A percentile compares a stretch with the other conserved stretches of the same genome.
Evolutionary conservation across 2,113 vertebrate genomes (phyloP).

Genomic region (Ondatra zibethicus): DNA sequence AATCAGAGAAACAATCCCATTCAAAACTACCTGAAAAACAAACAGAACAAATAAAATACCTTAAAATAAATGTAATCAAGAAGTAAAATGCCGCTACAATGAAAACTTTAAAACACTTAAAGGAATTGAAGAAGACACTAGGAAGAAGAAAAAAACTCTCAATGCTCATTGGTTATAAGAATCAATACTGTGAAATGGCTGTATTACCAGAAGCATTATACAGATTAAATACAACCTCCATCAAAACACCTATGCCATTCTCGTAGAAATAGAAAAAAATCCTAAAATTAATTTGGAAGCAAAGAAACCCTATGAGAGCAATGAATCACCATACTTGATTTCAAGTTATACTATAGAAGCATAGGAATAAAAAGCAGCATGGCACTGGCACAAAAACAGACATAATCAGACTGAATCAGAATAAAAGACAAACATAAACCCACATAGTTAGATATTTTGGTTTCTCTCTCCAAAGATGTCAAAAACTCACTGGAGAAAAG

Average conservation of each 20-base stretch:
- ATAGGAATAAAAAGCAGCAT: not conserved
- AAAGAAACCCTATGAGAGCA: not conserved
- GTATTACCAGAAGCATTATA: not conserved
- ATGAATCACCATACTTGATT: not conserved
- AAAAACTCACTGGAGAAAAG: not conserved
- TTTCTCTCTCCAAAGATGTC: not conserved
- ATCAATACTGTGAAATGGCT: not conserved
- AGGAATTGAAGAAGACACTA: not conserved
- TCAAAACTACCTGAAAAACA: not conserved
- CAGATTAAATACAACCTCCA: not conserved
- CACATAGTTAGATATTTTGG: not conserved
- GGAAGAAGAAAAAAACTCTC: not conserved
- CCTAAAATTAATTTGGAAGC: not conserved
- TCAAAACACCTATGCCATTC: not conserved
- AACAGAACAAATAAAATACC: not conserved
- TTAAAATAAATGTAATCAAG: not conserved
- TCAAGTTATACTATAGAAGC: not conserved
- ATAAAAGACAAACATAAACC: not conserved
- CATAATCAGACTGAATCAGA: not conserved
- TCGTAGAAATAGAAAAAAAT: not conserved
- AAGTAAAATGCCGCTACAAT: not conserved
- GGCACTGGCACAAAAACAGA: not conserved
- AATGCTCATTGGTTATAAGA: not conserved
- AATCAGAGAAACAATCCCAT: not conserved
- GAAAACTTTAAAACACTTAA: not conserved